Evolutionary conservation across 2,797 vertebrate species (phyloP), one percentile per base, ranked within the genome.

Genomic region (Ctenopoma multispine): DNA sequence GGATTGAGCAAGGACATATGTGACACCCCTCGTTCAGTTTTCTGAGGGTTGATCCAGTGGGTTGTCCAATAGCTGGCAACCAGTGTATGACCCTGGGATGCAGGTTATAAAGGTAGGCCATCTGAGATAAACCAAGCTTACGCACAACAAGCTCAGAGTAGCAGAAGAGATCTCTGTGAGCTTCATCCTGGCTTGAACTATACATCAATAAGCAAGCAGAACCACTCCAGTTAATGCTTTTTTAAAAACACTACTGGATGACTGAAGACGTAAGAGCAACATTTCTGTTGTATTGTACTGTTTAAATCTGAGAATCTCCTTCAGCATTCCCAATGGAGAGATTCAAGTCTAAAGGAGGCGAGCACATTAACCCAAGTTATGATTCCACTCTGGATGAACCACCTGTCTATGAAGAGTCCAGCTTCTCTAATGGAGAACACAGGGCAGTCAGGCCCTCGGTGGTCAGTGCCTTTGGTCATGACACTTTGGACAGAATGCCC

Each of bases 401-500:
- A 46, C 96, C 97, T 0, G 70, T 89, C 67, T 97, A 98, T 1
- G 93, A 91, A n/a, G 86, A 91, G 17, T 20, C 38, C 20, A 94
- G 92, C 74, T 94, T 93, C 66, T 88, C 91, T 50, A 93, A 92
- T 7, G 91, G 91, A 18, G 96, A 95, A 15, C 94, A 92, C 9
- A 94, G 96, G 57, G 87, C 90, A 5, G 88, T 96, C 48, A 90
- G 93, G 54, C 93, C 93, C 63, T 97, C 94, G 0, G 96, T 91
- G 92, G 95, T 79, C 85, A 95, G 89, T 66, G 96, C 96, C 18
- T 99, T 99, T 50, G 97, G 98, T 21, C 97, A 97, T 70, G 95
- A 98, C 85, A 99, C 98, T 7, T 38, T 98, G 91, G 98, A 99
- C 65, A 95, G 95, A 0, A 92, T 97, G 81, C 98, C 98, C 47